phyloP scores from a whole-genome alignment of 2,113 vertebrate genomes.

The Ellobius talpinus region DNA sequence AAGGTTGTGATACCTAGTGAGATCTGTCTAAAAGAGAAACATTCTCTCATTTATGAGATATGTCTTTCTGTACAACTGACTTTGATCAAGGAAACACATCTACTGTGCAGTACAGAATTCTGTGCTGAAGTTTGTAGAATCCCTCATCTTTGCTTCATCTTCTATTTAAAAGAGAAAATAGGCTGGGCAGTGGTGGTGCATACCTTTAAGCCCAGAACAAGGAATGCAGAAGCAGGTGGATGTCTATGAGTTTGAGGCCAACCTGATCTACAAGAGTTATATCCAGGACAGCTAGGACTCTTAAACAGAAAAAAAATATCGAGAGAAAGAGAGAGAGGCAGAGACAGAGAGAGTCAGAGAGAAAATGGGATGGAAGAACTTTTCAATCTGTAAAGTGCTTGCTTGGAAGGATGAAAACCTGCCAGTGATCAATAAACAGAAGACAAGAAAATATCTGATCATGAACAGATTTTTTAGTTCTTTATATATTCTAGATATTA shows the following conservation, averaged over 20 bases:
- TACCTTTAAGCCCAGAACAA: too few relatives aligned
- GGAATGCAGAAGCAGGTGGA: too few relatives aligned
- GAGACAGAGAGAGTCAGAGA: not conserved
- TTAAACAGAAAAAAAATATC: too few relatives aligned
- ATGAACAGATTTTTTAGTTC: not conserved
- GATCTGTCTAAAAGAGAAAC: not conserved
- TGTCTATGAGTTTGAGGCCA: too few relatives aligned
- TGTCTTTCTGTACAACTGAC: not conserved
- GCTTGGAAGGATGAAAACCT: not conserved
- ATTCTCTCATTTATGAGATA: not conserved
- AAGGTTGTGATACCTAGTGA: not conserved
- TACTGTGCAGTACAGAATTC: not conserved
- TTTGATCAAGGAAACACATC: not conserved
- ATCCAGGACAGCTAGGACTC: too few relatives aligned
- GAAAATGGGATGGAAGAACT: not conserved
- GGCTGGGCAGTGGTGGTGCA: too few relatives aligned
- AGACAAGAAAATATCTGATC: not conserved
- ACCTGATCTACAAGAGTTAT: too few relatives aligned
- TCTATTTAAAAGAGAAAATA: not conserved
- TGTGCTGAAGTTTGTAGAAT: not conserved
- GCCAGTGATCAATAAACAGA: not conserved
- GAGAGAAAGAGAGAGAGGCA: too few relatives aligned
- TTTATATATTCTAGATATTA: not conserved
- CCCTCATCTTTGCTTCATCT: not conserved
- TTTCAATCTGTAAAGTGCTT: not conserved